These are phyloP conservation scores for Lepilemur ruficaudatus DNA, from an alignment of 2,797 vertebrate species.

Conservation along the genomic window DNA sequence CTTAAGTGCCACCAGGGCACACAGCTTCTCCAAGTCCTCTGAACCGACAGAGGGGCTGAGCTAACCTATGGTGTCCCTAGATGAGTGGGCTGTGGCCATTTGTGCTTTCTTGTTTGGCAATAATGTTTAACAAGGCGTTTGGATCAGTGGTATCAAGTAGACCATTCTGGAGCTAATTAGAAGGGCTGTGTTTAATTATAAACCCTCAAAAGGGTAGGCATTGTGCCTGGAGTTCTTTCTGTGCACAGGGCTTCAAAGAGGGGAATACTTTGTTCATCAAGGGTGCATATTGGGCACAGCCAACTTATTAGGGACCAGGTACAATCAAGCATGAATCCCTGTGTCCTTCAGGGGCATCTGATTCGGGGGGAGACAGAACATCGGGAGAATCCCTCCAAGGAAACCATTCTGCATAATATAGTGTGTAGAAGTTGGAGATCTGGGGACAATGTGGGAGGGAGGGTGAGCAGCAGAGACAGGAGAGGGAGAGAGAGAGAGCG, in stretches of 20 bases:
- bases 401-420: fast-evolving
- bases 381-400: neutral
- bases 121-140: neutral
- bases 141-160: neutral
- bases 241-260: neutral
- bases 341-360: neutral
- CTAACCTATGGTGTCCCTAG: neutral
- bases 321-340: too few species aligned
- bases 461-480: neutral
- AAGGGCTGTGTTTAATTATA: neutral
- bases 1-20: neutral
- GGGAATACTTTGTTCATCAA: neutral
- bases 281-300: neutral
- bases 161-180: neutral
- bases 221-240: neutral
- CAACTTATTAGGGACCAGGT: neutral
- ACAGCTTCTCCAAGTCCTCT: neutral
- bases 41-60: neutral
- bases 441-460: too few species aligned
- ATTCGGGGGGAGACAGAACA: neutral
- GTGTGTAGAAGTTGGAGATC: neutral
- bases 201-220: neutral
- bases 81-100: neutral
- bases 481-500: neutral
- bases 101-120: neutral